phyloP scores from a whole-genome alignment of 2,797 vertebrate genomes.

The Diplodus sargus region DNA sequence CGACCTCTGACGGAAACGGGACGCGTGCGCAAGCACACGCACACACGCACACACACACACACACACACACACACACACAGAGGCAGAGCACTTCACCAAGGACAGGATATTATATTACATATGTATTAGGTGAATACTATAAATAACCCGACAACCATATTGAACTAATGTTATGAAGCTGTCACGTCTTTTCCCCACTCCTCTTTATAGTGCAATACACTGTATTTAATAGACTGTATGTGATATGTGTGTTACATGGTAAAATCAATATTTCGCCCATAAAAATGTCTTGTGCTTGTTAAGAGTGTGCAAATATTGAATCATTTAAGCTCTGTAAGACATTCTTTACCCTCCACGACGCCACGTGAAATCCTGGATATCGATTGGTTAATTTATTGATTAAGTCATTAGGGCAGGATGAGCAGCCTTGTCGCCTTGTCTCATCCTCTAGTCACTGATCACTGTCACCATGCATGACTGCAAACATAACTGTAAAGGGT shows the following conservation, averaged over 20 bases:
- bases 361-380: neutral
- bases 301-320: constrained; percentile 1
- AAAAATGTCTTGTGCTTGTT: neutral
- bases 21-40: constrained; percentile 23
- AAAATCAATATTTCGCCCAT: neutral
- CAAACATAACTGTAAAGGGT: neutral
- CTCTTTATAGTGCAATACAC: neutral
- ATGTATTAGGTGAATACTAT: constrained; percentile 61
- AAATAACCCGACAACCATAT: constrained; percentile 55
- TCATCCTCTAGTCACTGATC: constrained; percentile 18
- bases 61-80: constrained; percentile 13
- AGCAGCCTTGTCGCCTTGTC: constrained; percentile 9
- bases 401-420: constrained; percentile 18
- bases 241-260: neutral
- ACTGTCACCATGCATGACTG: neutral
- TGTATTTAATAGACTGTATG: neutral
- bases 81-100: constrained; percentile 37
- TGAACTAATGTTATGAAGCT: constrained; percentile 54
- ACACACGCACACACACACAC: constrained; percentile 29
- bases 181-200: constrained; percentile 20
- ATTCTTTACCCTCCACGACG: constrained; percentile 19
- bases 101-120: constrained; percentile 70
- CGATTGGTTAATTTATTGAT: constrained; percentile 61
- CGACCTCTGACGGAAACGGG: constrained; percentile 47
- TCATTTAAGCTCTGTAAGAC: neutral